Percentiles rank a stretch among this genome's conserved stretches.
Conservation (phyloP, 2,888 invertebrate genomes). For the Ctenicera cuprea region DNA sequence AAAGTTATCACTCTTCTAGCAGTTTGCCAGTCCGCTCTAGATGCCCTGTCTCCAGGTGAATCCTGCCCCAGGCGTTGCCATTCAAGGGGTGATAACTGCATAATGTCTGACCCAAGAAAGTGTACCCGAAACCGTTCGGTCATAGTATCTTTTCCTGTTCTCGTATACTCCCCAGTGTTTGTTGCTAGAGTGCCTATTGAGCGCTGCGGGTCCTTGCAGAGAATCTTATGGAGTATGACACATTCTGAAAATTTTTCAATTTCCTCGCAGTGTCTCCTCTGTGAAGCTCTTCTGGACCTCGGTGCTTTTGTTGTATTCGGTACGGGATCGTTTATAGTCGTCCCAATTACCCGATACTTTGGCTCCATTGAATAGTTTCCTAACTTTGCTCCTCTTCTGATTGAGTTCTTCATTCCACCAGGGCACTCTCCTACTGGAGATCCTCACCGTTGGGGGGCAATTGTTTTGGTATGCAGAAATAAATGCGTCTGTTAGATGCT, state of each 20-base stretch:
- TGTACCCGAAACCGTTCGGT: constrained; percentile 10
- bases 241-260: neutral
- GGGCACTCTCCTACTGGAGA: neutral
- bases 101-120: neutral
- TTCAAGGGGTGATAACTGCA: neutral
- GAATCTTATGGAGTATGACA: constrained; percentile 10
- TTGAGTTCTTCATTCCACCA: neutral
- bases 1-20: neutral
- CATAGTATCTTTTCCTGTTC: constrained; percentile 3
- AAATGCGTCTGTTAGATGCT: neutral
- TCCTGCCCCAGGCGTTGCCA: neutral
- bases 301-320: constrained; percentile 2
- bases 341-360: constrained; percentile 6
- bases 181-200: too few species aligned
- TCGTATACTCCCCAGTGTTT: neutral
- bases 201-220: neutral
- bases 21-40: constrained; percentile 8
- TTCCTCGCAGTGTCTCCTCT: constrained; percentile 8
- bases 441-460: neutral
- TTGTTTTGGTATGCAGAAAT: neutral
- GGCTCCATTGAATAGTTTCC: neutral
- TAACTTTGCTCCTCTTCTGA: neutral
- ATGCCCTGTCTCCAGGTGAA: too few species aligned
- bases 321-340: neutral
- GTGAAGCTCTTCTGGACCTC: neutral